These are phyloP conservation scores for Philopotamus ludificatus DNA, from an alignment of 1,140 invertebrate species.

Conservation along the genomic window DNA sequence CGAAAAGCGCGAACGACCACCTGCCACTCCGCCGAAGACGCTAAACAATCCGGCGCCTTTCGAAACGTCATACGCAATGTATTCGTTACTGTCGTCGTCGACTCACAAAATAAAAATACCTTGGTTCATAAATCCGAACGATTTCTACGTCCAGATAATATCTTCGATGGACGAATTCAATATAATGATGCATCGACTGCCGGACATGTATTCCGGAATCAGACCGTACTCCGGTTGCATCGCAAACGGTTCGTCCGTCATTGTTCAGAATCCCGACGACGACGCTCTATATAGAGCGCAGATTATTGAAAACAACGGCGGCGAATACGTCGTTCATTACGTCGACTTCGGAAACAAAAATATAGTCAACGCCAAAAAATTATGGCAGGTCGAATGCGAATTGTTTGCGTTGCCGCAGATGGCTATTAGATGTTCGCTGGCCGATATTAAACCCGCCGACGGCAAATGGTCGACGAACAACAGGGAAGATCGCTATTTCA, in stretches of 20 bases:
- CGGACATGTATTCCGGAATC: slow-evolving; percentile 61
- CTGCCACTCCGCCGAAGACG: no score
- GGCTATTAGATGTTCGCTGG: slow-evolving; percentile 65
- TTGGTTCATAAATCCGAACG: slow-evolving; percentile 66
- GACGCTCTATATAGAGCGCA: slow-evolving; percentile 66
- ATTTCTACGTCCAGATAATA: slow-evolving; percentile 67
- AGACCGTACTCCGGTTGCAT: slow-evolving; percentile 51
- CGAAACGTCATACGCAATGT: slow-evolving; percentile 48
- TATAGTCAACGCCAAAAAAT: slow-evolving; percentile 58
- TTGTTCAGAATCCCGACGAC: slow-evolving; percentile 69
- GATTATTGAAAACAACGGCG: slow-evolving; percentile 56
- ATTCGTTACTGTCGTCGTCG: slow-evolving; percentile 41
- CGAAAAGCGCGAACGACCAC: no score
- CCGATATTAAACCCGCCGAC: slow-evolving; percentile 57
- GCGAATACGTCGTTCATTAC: slow-evolving; percentile 64
- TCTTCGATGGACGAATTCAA: slow-evolving; percentile 58
- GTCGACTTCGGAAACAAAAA: slow-evolving; percentile 74
- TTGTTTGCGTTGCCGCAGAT: slow-evolving; percentile 68
- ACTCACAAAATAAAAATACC: slow-evolving; percentile 48
- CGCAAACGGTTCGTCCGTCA: slow-evolving; percentile 59
- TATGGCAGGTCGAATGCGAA: slow-evolving; percentile 66
- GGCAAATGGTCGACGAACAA: slow-evolving; percentile 57
- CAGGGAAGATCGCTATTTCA: slow-evolving; percentile 59
- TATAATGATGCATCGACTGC: slow-evolving; percentile 68
- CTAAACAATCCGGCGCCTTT: slow-evolving; percentile 26